Evolutionary conservation across 2,113 vertebrate species (phyloP), one percentile per base, ranked within the genome.

Genomic region (Hymenochirus boettgeri): DNA sequence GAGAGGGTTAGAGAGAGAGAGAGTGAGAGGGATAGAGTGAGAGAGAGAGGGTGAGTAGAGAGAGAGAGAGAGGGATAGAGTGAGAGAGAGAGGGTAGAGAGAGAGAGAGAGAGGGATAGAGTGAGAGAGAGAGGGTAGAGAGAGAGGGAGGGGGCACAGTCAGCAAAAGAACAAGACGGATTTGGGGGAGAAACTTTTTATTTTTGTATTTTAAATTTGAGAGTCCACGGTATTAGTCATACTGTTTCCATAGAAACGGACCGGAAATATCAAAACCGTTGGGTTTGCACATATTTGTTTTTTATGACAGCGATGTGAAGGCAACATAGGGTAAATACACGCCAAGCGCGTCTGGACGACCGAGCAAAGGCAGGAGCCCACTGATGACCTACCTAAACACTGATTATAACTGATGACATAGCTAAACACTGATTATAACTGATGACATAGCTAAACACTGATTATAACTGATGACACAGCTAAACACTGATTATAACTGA

Each of bases 151-250:
- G n/a, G 57, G 27, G 46, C 64, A 37, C 39, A 52, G 56, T 67
- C 65, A 53, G 65, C 56, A 59, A 26, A 50, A 58, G 63, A 66
- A 58, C 63, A 51, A 58, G 56, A 67, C 56, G 59, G 22, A 59
- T 67, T 59, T 24, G 48, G 12, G 73, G 50, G 45, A 57, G 70
- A 60, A 70, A 73, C 72, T 78, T 75, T 70, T 37, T 37, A 58
- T 26, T 51, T 77, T 82, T 86, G 83, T 82, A 80, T 84, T 83
- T 78, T 80, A 78, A 81, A 82, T 76, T 73, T 12, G 74, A 80
- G 74, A 81, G 76, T 51, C 81, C 62, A 71, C 77, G 79, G 77
- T 73, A 72, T 0, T 79, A 77, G 81, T 75, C 69, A 74, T 75
- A 73, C 77, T 47, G 80, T 84, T 84, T 76, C 76, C 74, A 85